These are phyloP conservation scores for Microchrysa polita DNA, from an alignment of 2,888 invertebrate genomes.

Conservation along the genomic window DNA sequence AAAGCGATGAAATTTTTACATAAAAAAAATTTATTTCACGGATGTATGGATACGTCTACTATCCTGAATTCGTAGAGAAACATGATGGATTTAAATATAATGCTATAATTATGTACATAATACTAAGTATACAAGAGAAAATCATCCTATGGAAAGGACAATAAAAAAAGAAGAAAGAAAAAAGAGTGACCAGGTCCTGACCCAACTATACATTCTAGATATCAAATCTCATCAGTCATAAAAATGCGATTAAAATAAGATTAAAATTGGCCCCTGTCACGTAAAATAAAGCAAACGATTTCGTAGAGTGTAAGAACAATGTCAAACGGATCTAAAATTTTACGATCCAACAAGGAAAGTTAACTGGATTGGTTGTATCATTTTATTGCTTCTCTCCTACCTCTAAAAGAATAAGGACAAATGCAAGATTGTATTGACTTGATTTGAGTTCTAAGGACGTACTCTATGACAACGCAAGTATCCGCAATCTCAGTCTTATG, in stretches of 20 bases:
- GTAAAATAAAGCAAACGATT: not conserved
- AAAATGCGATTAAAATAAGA: constrained; percentile 8
- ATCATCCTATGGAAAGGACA: too few species aligned
- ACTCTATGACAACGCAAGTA: not conserved
- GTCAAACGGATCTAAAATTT: constrained; percentile 3
- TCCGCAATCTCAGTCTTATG: not conserved
- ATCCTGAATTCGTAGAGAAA: too few species aligned
- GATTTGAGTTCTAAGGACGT: not conserved
- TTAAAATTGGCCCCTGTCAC: not conserved
- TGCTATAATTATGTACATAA: too few species aligned
- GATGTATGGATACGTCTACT: too few species aligned
- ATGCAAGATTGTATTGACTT: not conserved
- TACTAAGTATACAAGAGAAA: too few species aligned
- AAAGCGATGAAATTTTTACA: too few species aligned
- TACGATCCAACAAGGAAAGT: constrained; percentile 5
- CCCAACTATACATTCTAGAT: not conserved
- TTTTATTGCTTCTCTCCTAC: not conserved
- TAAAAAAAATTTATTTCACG: too few species aligned
- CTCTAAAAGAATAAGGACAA: not conserved
- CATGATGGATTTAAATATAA: too few species aligned
- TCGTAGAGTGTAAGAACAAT: not conserved
- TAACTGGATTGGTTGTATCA: not conserved
- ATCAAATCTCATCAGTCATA: not conserved
- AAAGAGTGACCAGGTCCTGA: not conserved
- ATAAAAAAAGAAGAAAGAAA: not conserved